Percentiles rank a stretch among this genome's conserved stretches.
Conservation (phyloP, 2,888 invertebrate species). For the Rhodophaea formosa region DNA sequence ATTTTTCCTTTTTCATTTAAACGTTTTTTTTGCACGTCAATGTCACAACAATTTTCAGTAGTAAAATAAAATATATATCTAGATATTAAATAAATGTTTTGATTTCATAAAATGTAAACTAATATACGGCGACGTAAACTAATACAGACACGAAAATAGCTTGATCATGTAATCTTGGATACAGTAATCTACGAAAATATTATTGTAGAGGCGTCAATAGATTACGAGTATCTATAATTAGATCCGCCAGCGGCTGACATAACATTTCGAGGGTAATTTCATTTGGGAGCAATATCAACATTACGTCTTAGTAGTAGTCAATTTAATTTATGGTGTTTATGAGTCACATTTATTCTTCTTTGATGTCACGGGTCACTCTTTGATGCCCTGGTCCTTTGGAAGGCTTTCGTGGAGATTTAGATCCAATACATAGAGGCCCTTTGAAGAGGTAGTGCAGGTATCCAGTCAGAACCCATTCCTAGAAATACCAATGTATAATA, state of each 20-base stretch:
- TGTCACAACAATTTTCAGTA: too few relatives aligned
- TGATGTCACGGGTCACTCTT: neutral
- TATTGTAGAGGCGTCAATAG: slow-evolving; percentile 6
- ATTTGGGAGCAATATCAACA: neutral
- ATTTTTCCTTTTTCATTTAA: too few relatives aligned
- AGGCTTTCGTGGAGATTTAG: too few relatives aligned
- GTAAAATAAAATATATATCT: too few relatives aligned
- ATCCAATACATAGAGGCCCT: too few relatives aligned
- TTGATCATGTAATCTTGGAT: neutral
- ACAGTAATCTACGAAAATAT: slow-evolving; percentile 3
- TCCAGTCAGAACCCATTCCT: too few relatives aligned
- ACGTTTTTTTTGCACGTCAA: too few relatives aligned
- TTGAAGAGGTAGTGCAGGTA: too few relatives aligned
- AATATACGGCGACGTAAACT: neutral
- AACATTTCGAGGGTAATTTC: neutral
- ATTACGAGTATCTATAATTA: slow-evolving; percentile 3
- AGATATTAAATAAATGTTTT: too few relatives aligned
- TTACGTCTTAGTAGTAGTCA: neutral
- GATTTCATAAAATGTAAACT: neutral
- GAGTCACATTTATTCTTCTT: neutral
- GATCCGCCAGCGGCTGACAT: slow-evolving; percentile 1
- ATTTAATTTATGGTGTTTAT: too few relatives aligned
- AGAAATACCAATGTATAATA: too few relatives aligned
- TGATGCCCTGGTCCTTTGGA: too few relatives aligned
- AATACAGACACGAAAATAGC: neutral